Percentiles rank a stretch among this genome's conserved stretches.
phyloP scores from a whole-genome alignment of 2,888 invertebrate genomes.

The Acanthosoma haemorrhoidale region DNA sequence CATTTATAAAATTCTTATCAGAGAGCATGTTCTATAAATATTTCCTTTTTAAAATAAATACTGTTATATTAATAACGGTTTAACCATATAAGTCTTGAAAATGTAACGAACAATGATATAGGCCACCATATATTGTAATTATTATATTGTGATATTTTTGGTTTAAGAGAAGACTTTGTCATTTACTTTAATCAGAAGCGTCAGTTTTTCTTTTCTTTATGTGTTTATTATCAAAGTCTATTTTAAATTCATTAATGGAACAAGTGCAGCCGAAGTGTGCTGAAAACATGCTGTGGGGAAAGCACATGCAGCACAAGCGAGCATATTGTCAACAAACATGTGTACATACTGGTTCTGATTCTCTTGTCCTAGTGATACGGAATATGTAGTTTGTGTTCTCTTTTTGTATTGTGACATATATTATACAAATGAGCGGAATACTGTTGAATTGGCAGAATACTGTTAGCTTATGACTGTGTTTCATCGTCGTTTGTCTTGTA shows the following conservation, averaged over 20 bases:
- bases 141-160: neutral
- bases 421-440: slow-evolving; percentile 36
- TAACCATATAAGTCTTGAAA: neutral
- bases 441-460: slow-evolving; percentile 38
- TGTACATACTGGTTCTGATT: slow-evolving; percentile 39
- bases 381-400: slow-evolving; percentile 42
- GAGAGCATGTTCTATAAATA: slow-evolving; percentile 8
- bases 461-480: slow-evolving; percentile 43
- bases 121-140: slow-evolving; percentile 4
- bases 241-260: slow-evolving; percentile 20
- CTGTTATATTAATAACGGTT: slow-evolving; percentile 4
- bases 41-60: neutral
- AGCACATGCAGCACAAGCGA: slow-evolving; percentile 33
- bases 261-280: slow-evolving; percentile 35
- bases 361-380: slow-evolving; percentile 39
- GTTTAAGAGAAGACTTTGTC: neutral
- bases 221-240: too few relatives aligned
- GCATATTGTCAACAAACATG: slow-evolving; percentile 35
- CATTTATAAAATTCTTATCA: slow-evolving; percentile 7
- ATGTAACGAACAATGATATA: neutral
- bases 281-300: slow-evolving; percentile 33
- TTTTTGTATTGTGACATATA: slow-evolving; percentile 41
- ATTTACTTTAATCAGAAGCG: slow-evolving; percentile 16
- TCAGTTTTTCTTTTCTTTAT: neutral
- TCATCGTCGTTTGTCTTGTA: slow-evolving; percentile 42